Evolutionary conservation across 2,113 vertebrate species (phyloP), one percentile per base, ranked within the genome.

Genomic region (Cricetomys ansorgei): DNA sequence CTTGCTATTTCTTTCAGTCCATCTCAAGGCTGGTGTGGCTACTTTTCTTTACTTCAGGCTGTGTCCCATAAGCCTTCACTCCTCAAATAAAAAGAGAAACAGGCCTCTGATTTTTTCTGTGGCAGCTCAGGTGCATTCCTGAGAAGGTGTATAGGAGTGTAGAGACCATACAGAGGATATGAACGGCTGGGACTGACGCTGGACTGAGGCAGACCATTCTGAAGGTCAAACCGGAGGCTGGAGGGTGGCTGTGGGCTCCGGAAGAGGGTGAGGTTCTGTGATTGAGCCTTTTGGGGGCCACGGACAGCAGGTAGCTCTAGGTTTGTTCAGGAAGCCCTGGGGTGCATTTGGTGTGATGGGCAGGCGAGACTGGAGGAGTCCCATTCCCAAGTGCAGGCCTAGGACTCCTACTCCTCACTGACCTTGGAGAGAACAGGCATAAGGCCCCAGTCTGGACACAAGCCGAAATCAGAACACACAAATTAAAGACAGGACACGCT

Each of bases 371-470:
- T 90, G 57, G 40, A 29, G 31, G 57, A 62, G 10, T 0, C n/a
- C n/a, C 13, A 9, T 37, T 34, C 2, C 55, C n/a, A 76, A 53
- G 45, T 31, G 13, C 34, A 89, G 34, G 48, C 37, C 64, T 23
- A n/a, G 73, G 86, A 29, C 55, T 95, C 16, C 81, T 76, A 40
- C 23, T 91, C 21, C 87, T 87, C 86, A 4, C 67, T 92, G 97
- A 96, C 97, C 96, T 98, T 96, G 97, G 84, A 93, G 64, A 94
- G 87, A 72, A 67, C 73, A 92, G 91, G 57, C 64, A 94, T n/a
- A 94, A 92, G 90, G 69, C 19, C 25, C 75, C 69, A 55, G 75
- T 81, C 40, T 80, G 96, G 73, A 86, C 7, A 4, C 19, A 21
- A 84, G 89, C 57, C 3, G 9, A 84, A 72, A 95, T 94, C 0